Evolutionary conservation across 2,797 vertebrate genomes (phyloP).

Genomic region (Synaphobranchus kaupii): DNA sequence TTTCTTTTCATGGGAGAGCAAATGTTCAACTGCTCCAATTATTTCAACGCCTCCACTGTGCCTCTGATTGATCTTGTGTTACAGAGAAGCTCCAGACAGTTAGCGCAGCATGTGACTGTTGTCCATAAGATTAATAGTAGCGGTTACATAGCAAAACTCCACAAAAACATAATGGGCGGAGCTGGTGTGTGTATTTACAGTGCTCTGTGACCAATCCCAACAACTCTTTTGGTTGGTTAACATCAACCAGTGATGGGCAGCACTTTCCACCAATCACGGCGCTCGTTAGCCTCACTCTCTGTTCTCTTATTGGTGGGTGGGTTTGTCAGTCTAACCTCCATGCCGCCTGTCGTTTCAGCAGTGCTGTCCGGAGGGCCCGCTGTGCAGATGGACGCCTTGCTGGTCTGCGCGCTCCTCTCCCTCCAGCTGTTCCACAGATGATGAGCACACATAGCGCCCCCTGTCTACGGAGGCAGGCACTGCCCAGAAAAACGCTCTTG

Average conservation of each 20-base stretch:
- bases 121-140: background rate
- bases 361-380: slow-evolving; percentile 72
- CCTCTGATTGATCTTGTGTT: background rate
- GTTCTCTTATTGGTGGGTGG: slow-evolving; percentile 7
- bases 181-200: background rate
- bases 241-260: background rate
- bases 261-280: background rate
- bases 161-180: background rate
- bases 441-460: slow-evolving; percentile 61
- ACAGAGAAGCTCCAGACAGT: background rate
- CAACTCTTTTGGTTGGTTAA: background rate
- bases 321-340: background rate
- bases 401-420: slow-evolving; percentile 66
- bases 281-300: background rate
- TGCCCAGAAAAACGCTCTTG: slow-evolving; percentile 47
- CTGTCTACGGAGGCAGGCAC: slow-evolving; percentile 62
- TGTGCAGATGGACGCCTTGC: slow-evolving; percentile 53
- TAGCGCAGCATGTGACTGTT: background rate
- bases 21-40: background rate
- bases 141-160: background rate
- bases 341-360: slow-evolving; percentile 42
- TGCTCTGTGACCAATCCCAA: background rate
- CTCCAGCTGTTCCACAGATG: slow-evolving; percentile 72
- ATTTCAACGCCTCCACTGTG: background rate
- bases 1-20: background rate